These are phyloP conservation scores for Bombylius major DNA, from an alignment of 2,888 invertebrate genomes.

Conservation along the genomic window DNA sequence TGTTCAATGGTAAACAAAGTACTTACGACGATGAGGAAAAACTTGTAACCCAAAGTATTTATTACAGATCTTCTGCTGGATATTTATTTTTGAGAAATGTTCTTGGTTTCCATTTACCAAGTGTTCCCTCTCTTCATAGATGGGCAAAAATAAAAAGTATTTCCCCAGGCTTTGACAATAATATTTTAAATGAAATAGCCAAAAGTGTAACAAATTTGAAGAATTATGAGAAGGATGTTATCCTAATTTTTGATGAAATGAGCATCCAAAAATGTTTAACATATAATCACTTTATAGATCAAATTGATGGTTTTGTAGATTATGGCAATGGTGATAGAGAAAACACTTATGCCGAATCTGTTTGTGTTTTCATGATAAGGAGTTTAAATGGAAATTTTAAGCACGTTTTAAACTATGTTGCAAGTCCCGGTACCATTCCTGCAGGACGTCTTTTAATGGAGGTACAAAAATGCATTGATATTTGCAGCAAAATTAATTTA, in stretches of 20 bases:
- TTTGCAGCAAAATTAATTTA: not conserved
- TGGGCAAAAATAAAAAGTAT: too few species aligned
- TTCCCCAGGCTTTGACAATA: too few species aligned
- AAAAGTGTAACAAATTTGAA: not conserved
- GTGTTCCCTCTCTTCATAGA: not conserved
- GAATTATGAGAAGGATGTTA: conserved; percentile 1
- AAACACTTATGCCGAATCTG: not conserved
- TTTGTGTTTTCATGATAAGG: not conserved
- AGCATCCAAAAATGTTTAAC: conserved; percentile 6
- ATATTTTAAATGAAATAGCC: conserved; percentile 1
- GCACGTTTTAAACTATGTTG: not conserved
- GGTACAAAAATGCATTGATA: not conserved
- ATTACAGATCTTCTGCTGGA: conserved; percentile 1
- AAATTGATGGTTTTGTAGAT: conserved; percentile 7
- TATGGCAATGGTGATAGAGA: not conserved
- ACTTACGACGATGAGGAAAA: not conserved
- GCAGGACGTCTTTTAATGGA: not conserved
- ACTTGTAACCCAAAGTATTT: not conserved
- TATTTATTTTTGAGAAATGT: too few species aligned
- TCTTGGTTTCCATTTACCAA: too few species aligned
- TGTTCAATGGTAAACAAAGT: not conserved
- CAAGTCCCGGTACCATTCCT: not conserved
- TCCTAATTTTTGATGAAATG: conserved; percentile 8
- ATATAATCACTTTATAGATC: conserved; percentile 5
- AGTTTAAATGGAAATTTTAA: not conserved